phyloP scores from a whole-genome alignment of 2,888 invertebrate genomes.

The Augiades crinisus region DNA sequence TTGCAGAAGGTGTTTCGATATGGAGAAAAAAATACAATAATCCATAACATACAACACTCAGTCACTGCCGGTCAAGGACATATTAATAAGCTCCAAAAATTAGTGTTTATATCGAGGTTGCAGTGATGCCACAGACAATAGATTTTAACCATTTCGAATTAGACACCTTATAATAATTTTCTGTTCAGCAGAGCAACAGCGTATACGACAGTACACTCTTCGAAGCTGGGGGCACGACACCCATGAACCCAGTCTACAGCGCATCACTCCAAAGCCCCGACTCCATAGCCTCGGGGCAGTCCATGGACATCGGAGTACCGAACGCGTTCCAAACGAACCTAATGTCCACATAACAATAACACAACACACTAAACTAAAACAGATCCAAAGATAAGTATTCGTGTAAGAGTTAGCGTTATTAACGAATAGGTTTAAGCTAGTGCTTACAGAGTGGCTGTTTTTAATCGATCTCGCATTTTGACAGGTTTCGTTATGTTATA shows the following conservation, averaged over 20 bases:
- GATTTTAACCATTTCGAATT: not conserved
- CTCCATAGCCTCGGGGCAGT: slow-evolving; percentile 82
- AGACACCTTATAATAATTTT: not conserved
- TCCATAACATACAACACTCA: too few species aligned
- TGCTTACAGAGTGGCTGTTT: slow-evolving; percentile 23
- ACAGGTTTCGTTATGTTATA: too few species aligned
- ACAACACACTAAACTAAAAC: slow-evolving; percentile 31
- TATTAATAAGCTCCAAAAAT: not conserved
- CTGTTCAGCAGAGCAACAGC: slow-evolving; percentile 83
- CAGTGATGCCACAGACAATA: too few species aligned
- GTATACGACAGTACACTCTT: slow-evolving; percentile 88
- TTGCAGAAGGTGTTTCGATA: too few species aligned
- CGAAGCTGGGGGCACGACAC: slow-evolving; percentile 83
- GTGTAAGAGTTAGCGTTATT: slow-evolving; percentile 30
- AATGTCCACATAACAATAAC: slow-evolving; percentile 64
- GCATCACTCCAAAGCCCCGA: slow-evolving; percentile 88
- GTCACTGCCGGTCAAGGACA: too few species aligned
- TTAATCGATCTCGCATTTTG: slow-evolving; percentile 20
- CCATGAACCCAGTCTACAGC: slow-evolving; percentile 85
- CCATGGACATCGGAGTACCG: slow-evolving; percentile 60
- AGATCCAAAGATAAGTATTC: slow-evolving; percentile 50
- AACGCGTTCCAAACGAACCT: slow-evolving; percentile 51
- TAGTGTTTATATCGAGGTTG: too few species aligned
- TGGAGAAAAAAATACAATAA: too few species aligned
- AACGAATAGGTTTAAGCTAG: slow-evolving; percentile 17